Evolutionary conservation across 2,797 vertebrate genomes (phyloP).

Genomic region (Characodon lateralis): DNA sequence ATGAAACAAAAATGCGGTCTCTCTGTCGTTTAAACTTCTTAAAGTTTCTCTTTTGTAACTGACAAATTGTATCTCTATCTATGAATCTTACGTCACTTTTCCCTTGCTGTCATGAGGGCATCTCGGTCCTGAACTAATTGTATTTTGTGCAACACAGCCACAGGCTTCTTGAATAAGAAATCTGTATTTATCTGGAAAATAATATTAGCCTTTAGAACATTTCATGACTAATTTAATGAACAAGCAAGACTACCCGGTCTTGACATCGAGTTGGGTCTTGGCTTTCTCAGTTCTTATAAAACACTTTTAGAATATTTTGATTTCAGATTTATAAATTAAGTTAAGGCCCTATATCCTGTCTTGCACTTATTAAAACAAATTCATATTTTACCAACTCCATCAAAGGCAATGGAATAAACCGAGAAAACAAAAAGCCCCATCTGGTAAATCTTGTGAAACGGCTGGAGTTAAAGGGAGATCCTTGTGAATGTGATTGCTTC

Average conservation of each 20-base stretch:
- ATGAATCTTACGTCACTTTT: background rate
- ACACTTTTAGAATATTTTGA: background rate
- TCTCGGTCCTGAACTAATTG: background rate
- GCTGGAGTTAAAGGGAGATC: too few species aligned
- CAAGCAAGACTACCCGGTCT: background rate
- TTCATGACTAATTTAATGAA: background rate
- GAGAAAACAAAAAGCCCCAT: too few species aligned
- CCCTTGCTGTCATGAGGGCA: background rate
- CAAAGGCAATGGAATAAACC: background rate
- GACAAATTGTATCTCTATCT: background rate
- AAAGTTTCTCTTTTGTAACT: background rate
- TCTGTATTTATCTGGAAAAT: background rate
- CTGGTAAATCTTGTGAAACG: too few species aligned
- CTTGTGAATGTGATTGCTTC: too few species aligned
- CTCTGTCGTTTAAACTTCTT: background rate
- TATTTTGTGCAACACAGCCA: background rate
- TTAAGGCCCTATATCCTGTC: background rate
- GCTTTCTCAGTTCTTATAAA: background rate
- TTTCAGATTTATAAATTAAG: background rate
- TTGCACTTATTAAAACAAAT: background rate
- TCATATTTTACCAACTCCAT: background rate
- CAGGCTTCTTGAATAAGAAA: background rate
- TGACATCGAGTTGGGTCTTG: background rate
- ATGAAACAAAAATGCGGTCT: background rate
- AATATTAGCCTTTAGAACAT: too few species aligned